phyloP scores from a whole-genome alignment of 2,797 vertebrate species.

The Melanotaenia trifasciata region DNA sequence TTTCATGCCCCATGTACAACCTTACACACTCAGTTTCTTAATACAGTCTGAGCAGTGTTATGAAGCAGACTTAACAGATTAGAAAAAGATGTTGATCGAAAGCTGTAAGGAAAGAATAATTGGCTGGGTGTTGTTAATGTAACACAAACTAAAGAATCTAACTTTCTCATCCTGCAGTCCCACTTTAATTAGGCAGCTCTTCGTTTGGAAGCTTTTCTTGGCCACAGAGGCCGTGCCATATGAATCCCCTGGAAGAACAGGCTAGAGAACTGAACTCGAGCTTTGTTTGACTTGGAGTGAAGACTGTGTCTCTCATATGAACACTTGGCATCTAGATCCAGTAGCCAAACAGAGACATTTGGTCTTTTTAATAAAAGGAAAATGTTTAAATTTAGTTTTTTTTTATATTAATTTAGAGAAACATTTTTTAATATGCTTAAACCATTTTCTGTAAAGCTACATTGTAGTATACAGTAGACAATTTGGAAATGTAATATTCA shows the following conservation, averaged over 20 bases:
- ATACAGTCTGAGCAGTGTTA: not conserved
- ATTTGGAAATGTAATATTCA: conserved; percentile 42
- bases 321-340: conserved; percentile 58
- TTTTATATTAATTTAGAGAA: conserved; percentile 51
- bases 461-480: conserved; percentile 12
- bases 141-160: conserved; percentile 36
- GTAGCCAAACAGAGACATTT: conserved; percentile 56
- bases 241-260: conserved; percentile 52
- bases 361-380: conserved; percentile 41
- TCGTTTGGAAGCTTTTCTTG: conserved; percentile 72
- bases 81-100: conserved; percentile 7
- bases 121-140: conserved; percentile 24
- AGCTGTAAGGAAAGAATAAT: conserved; percentile 21
- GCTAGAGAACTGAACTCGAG: conserved; percentile 48
- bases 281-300: conserved; percentile 78
- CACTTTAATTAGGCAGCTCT: conserved; percentile 69
- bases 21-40: not conserved
- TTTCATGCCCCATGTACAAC: not conserved
- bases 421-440: conserved; percentile 43
- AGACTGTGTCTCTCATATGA: conserved; percentile 62
- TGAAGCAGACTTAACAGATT: conserved; percentile 22
- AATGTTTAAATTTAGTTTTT: conserved; percentile 28
- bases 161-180: conserved; percentile 27
- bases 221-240: conserved; percentile 56
- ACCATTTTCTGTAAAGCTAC: conserved; percentile 42